Conservation (phyloP, 2,888 invertebrate species). For the Chironomus riparius region DNA sequence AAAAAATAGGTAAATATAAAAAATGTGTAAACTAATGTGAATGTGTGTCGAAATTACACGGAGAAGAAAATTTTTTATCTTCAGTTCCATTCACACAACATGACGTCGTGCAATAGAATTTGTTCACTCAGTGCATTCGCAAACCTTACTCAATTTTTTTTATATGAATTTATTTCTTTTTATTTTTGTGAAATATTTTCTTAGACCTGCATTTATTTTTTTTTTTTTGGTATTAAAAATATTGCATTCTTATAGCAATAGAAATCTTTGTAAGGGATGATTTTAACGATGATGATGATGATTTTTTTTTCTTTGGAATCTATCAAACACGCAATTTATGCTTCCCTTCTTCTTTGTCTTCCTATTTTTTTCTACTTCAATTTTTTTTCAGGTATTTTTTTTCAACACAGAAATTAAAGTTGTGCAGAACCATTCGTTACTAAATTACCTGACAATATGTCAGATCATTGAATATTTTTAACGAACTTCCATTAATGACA, state of each 20-base stretch:
- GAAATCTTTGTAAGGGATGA: constrained; percentile 16
- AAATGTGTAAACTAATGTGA: background rate
- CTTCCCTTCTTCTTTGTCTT: background rate
- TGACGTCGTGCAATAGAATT: background rate
- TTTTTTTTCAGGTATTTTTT: constrained; percentile 23
- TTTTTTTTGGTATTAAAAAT: background rate
- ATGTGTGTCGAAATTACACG: background rate
- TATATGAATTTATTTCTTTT: constrained; percentile 13
- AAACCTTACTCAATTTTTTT: constrained; percentile 27
- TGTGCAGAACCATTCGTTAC: background rate
- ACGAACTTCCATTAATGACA: constrained; percentile 17
- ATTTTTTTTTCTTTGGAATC: constrained; percentile 10
- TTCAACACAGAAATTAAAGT: background rate
- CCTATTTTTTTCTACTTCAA: background rate
- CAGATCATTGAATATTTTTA: constrained; percentile 6
- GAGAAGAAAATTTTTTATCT: background rate
- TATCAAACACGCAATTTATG: constrained; percentile 27
- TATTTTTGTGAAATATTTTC: constrained; percentile 13
- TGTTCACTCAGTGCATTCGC: constrained; percentile 2
- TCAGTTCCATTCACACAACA: background rate
- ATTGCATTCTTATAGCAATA: background rate
- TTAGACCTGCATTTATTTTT: constrained; percentile 13
- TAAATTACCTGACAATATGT: constrained; percentile 21
- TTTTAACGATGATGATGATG: constrained; percentile 7
- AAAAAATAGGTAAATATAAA: constrained; percentile 22